Percentiles rank a stretch among this genome's conserved stretches.
Evolutionary conservation across 2,888 invertebrate genomes (phyloP).

Genomic region (Brenthis daphne): DNA sequence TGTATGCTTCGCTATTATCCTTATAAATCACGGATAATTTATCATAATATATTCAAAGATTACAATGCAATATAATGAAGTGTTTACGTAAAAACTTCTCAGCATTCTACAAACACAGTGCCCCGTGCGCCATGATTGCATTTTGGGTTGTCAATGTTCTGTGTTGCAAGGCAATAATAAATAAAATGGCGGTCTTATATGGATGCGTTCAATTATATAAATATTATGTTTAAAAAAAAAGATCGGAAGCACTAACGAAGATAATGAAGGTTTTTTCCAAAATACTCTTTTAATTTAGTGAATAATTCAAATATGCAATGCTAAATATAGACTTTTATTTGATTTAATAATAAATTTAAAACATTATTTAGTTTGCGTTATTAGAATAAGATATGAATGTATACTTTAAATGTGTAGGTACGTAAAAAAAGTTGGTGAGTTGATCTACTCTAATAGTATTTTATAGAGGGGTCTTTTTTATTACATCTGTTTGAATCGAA

Average conservation of each 20-base stretch:
- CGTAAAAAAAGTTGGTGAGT: no score
- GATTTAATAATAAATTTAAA: no score
- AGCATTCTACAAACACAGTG: constrained; percentile 83
- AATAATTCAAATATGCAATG: no score
- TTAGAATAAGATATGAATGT: no score
- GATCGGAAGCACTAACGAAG: neutral
- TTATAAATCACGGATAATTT: constrained; percentile 69
- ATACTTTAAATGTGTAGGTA: no score
- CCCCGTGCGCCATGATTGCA: constrained; percentile 83
- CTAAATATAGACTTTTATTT: no score
- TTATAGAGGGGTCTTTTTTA: no score
- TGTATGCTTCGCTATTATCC: constrained; percentile 74
- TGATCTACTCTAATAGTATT: no score
- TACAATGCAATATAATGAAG: constrained; percentile 75
- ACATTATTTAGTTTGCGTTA: no score
- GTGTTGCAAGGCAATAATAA: constrained; percentile 69
- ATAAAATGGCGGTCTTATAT: constrained; percentile 71
- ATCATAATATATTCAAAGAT: constrained; percentile 71
- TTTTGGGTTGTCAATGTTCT: constrained; percentile 81
- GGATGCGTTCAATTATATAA: constrained; percentile 59
- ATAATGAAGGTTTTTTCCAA: neutral
- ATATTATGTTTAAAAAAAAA: constrained; percentile 14
- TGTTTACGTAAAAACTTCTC: constrained; percentile 83
- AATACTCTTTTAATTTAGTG: no score
- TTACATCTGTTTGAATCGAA: no score